Base-by-base conservation (phyloP, 2,797 vertebrate genomes). In the Pyrocephalus nanus region DNA sequence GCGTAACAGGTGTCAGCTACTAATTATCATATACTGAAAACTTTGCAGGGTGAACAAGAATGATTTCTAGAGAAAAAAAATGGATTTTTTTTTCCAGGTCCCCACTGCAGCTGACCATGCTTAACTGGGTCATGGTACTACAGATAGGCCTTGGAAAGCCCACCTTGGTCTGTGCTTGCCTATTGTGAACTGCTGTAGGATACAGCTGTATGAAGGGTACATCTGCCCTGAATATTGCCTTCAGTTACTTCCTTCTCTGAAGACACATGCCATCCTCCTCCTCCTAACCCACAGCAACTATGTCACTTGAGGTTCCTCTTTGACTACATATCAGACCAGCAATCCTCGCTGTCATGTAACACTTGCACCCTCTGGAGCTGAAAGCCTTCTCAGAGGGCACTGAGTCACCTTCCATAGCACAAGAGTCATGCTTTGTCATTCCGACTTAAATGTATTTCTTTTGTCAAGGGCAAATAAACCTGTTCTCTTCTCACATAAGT, bases 281-380 rank as follows among this genome's bases (percentile, higher is more conserved):
- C 25, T 81, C 36, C 16, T 12, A 17, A 75, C 29, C 18, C 60
- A 42, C 32, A 10, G 20, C 5, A 10, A 9, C 9, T 65, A 11
- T 26, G 18, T 34, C 55, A 34, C 25, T 30, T 76, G 29, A 32
- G 51, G 13, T 51, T 87, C 36, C 47, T 73, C 29, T 40, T 71
- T 84, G 40, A 30, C 54, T 53, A 11, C 58, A 40, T 19, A 15
- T 42, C 50, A 74, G 25, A 60, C n/a, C 15, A 64, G 13, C 9
- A 38, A 23, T 34, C 57, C 26, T 80, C 0, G 0, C 22, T 54
- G 16, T 36, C 70, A 11, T 6, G 17, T 22, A 71, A 36, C 11
- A 25, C 53, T 58, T 2, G 2, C 15, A 58, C 30, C 8, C 11
- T 48, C 30, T 62, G 53, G 60, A 81, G 61, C 38, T 53, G 22